Conservation (phyloP, 2,888 invertebrate genomes). For the Morpho deidamia region DNA sequence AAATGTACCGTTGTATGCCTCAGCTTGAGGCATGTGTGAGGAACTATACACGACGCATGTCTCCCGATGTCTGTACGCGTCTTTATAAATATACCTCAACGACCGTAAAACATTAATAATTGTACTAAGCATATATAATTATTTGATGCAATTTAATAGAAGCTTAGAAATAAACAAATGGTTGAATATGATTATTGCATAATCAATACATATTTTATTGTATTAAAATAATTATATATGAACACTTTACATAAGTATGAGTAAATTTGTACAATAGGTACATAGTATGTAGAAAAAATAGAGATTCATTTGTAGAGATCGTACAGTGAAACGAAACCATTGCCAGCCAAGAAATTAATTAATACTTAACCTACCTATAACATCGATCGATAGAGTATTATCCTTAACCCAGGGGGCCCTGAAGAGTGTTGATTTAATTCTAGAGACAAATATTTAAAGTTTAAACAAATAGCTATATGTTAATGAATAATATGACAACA, state of each 20-base stretch:
- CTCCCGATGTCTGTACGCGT: too few species aligned
- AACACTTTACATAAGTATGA: slow-evolving; percentile 71
- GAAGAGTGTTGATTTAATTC: neutral
- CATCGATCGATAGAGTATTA: neutral
- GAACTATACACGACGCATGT: too few species aligned
- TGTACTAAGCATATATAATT: slow-evolving; percentile 33
- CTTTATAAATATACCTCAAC: too few species aligned
- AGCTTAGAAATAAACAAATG: slow-evolving; percentile 17
- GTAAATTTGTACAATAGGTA: slow-evolving; percentile 71
- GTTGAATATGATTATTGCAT: slow-evolving; percentile 18
- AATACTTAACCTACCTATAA: slow-evolving; percentile 6
- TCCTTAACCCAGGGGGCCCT: neutral
- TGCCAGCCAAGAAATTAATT: slow-evolving; percentile 36
- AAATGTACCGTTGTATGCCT: too few species aligned
- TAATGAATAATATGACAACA: slow-evolving; percentile 4
- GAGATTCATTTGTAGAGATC: slow-evolving; percentile 76
- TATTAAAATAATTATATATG: slow-evolving; percentile 51
- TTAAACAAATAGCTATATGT: neutral
- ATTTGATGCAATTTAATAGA: slow-evolving; percentile 16
- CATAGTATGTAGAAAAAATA: slow-evolving; percentile 78
- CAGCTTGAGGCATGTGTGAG: too few species aligned
- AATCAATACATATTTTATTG: slow-evolving; percentile 21
- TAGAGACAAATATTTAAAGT: neutral
- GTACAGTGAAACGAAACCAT: slow-evolving; percentile 75
- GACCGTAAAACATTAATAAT: slow-evolving; percentile 26